Percentiles rank a stretch among this genome's conserved stretches.
Conservation (phyloP, 2,113 vertebrate species). For the Mirza zaza region DNA sequence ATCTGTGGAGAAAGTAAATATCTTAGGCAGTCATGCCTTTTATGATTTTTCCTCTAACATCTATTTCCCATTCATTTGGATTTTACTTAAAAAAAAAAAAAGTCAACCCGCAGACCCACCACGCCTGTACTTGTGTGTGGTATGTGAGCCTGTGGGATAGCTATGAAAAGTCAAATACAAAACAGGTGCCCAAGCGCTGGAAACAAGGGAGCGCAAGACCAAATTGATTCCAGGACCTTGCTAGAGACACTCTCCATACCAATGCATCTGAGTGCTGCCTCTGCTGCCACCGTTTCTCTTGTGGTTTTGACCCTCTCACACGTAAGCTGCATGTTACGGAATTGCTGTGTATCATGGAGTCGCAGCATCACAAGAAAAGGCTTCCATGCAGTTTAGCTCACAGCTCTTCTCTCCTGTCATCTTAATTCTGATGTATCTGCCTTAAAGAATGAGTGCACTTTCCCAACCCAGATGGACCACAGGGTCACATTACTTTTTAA, state of each 20-base stretch:
- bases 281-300: constrained; percentile 1
- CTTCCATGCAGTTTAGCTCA: not conserved
- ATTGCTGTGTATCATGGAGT: not conserved
- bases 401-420: not conserved
- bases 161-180: constrained; percentile 64
- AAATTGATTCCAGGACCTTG: constrained; percentile 64
- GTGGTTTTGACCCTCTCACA: not conserved
- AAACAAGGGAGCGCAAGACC: not conserved
- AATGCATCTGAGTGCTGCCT: not conserved
- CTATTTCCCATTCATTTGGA: constrained; percentile 33
- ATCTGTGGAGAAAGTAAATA: not conserved
- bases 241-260: not conserved
- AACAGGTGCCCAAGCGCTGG: constrained; percentile 37
- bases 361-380: not conserved
- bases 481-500: not conserved
- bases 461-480: not conserved
- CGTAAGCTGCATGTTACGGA: not conserved
- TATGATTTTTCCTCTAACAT: constrained; percentile 23
- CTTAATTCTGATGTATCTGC: not conserved
- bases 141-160: constrained; percentile 18
- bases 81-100: constrained; percentile 38
- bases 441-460: not conserved
- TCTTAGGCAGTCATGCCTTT: constrained; percentile 23
- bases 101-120: constrained; percentile 1
- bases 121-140: not conserved